A percentile compares a stretch with the other conserved stretches of the same genome.
Evolutionary conservation across 2,113 vertebrate species (phyloP).

Genomic region (Hyperoodon ampullatus): DNA sequence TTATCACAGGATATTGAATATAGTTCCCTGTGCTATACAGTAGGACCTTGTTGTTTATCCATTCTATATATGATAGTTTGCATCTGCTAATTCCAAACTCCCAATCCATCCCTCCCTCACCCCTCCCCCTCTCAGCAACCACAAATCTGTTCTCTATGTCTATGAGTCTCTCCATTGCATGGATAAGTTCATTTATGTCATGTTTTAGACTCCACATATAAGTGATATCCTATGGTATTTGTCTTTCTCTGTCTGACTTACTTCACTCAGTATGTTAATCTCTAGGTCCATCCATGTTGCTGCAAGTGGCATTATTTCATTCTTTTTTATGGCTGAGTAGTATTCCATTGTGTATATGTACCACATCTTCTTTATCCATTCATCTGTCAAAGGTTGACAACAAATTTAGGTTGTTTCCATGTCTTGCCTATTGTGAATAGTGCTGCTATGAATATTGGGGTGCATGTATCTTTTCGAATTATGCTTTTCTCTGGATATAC

Average conservation of each 20-base stretch:
- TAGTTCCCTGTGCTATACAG: not conserved
- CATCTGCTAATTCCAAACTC: not conserved
- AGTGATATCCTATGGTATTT: not conserved
- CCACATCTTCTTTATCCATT: too few relatives aligned
- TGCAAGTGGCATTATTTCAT: too few relatives aligned
- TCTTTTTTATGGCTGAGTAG: too few relatives aligned
- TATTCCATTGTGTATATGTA: too few relatives aligned
- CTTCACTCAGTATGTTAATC: not conserved
- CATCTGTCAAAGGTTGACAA: too few relatives aligned
- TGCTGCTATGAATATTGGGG: too few relatives aligned
- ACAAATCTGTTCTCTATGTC: not conserved
- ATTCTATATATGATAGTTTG: not conserved
- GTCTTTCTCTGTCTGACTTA: too few relatives aligned
- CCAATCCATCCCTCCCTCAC: not conserved
- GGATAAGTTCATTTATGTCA: not conserved
- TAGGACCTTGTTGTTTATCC: not conserved
- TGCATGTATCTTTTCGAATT: too few relatives aligned
- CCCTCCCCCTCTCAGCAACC: not conserved
- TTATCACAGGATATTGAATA: not conserved
- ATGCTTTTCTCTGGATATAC: too few relatives aligned
- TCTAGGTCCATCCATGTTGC: not conserved
- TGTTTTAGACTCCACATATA: not conserved
- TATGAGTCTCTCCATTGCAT: not conserved
- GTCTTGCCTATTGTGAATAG: too few relatives aligned
- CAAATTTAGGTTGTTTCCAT: too few relatives aligned